phyloP scores from a whole-genome alignment of 2,113 vertebrate species.

The Leucopternis melanops region DNA sequence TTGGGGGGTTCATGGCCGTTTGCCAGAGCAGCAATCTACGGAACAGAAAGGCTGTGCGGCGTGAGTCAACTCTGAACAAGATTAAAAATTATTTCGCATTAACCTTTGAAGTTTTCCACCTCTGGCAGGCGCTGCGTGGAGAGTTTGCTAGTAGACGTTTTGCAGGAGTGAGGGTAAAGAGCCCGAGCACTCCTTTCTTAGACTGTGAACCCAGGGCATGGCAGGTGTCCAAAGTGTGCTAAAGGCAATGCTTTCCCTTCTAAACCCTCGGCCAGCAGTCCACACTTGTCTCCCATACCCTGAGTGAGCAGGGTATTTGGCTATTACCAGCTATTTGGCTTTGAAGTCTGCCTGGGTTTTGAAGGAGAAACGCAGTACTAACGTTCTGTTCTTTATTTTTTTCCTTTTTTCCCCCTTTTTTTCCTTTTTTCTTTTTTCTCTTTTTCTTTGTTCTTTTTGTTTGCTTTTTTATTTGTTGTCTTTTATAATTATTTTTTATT shows the following conservation, averaged over 20 bases:
- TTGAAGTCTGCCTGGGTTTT: neutral
- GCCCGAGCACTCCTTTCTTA: neutral
- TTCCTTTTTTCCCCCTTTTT: neutral
- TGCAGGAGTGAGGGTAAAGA: neutral
- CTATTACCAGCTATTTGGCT: neutral
- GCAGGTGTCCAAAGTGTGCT: neutral
- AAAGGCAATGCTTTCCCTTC: neutral
- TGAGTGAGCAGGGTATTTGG: neutral
- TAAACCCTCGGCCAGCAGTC: neutral
- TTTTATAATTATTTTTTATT: no score
- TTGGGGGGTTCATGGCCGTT: rapidly evolving
- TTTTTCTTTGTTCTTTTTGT: neutral
- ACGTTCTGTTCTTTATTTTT: neutral
- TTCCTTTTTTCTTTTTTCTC: rapidly evolving
- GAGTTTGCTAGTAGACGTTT: neutral
- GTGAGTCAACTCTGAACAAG: neutral
- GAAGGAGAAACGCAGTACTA: neutral
- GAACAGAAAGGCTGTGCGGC: neutral
- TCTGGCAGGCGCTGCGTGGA: neutral
- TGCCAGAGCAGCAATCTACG: rapidly evolving
- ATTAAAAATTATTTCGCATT: neutral
- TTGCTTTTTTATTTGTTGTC: neutral
- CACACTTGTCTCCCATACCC: neutral
- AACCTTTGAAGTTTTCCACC: neutral
- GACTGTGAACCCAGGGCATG: neutral